These are phyloP conservation scores for Dufourea novaeangliae DNA, from an alignment of 1,140 invertebrate species.

Conservation along the genomic window DNA sequence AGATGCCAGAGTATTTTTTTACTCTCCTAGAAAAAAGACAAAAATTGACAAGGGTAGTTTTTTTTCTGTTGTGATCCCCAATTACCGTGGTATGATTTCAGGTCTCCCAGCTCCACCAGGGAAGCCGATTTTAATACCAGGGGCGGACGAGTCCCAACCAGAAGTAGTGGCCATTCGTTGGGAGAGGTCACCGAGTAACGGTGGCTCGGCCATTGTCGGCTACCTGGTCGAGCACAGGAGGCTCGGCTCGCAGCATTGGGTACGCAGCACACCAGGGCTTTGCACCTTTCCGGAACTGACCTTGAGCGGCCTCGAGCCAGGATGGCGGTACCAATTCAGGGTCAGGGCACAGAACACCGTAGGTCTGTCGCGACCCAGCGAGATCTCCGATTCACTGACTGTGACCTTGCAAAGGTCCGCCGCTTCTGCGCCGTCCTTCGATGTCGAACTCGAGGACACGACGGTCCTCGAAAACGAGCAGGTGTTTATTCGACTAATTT, in stretches of 20 bases:
- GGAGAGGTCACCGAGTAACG: slow-evolving; percentile 90
- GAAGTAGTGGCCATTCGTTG: slow-evolving; percentile 94
- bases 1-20: no score
- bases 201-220: slow-evolving; percentile 93
- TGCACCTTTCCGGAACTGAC: slow-evolving; percentile 87
- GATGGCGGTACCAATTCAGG: slow-evolving; percentile 94
- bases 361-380: slow-evolving; percentile 90
- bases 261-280: slow-evolving; percentile 87
- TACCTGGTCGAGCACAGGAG: slow-evolving; percentile 91
- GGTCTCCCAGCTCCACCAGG: slow-evolving; percentile 89
- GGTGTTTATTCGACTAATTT: slow-evolving; percentile 64
- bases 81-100: slow-evolving; percentile 69
- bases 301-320: slow-evolving; percentile 90
- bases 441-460: slow-evolving; percentile 85
- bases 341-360: slow-evolving; percentile 93
- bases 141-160: slow-evolving; percentile 86
- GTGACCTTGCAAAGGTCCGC: slow-evolving; percentile 87
- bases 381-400: slow-evolving; percentile 89
- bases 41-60: no score
- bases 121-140: slow-evolving; percentile 87
- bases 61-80: no score
- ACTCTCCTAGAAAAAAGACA: no score
- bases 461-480: slow-evolving; percentile 90
- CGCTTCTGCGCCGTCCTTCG: slow-evolving; percentile 86
- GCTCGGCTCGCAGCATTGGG: slow-evolving; percentile 89